A percentile compares a stretch with the other conserved stretches of the same genome.
Evolutionary conservation across 2,888 invertebrate genomes (phyloP).

Genomic region (Cheilosia variabilis): DNA sequence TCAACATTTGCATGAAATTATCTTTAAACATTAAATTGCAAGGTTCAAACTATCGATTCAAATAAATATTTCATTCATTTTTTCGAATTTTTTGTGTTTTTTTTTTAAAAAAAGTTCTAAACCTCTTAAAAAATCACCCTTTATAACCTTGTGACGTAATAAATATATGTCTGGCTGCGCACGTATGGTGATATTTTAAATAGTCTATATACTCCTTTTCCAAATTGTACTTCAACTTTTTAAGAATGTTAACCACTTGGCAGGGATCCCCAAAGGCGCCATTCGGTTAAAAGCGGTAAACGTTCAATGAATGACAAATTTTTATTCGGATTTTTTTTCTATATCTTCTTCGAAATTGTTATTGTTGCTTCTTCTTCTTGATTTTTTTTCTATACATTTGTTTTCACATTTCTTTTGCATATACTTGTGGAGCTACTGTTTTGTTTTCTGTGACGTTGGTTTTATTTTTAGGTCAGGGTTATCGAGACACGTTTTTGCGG

Average conservation of each 20-base stretch:
- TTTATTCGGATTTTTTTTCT: constrained; percentile 5
- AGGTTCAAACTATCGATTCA: too few relatives aligned
- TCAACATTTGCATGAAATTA: too few relatives aligned
- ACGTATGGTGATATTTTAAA: constrained; percentile 7
- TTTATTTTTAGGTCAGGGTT: constrained; percentile 72
- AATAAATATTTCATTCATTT: too few relatives aligned
- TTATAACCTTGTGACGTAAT: constrained; percentile 36
- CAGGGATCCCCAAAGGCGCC: neutral
- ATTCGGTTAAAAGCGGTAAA: neutral
- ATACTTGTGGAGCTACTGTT: neutral
- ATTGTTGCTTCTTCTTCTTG: neutral
- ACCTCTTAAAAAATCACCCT: too few relatives aligned
- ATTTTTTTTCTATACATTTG: neutral
- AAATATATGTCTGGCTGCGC: neutral
- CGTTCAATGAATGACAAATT: constrained; percentile 32
- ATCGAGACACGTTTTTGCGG: constrained; percentile 67
- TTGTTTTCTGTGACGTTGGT: constrained; percentile 21
- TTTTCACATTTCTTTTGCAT: constrained; percentile 45
- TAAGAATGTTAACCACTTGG: neutral
- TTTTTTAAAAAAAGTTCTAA: too few relatives aligned
- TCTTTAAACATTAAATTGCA: too few relatives aligned
- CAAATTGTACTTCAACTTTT: constrained; percentile 20
- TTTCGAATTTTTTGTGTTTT: too few relatives aligned
- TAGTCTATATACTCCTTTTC: neutral
- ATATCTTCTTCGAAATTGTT: neutral